These are phyloP conservation scores for Prorops nasuta DNA, from an alignment of 1,140 invertebrate species.

Conservation along the genomic window DNA sequence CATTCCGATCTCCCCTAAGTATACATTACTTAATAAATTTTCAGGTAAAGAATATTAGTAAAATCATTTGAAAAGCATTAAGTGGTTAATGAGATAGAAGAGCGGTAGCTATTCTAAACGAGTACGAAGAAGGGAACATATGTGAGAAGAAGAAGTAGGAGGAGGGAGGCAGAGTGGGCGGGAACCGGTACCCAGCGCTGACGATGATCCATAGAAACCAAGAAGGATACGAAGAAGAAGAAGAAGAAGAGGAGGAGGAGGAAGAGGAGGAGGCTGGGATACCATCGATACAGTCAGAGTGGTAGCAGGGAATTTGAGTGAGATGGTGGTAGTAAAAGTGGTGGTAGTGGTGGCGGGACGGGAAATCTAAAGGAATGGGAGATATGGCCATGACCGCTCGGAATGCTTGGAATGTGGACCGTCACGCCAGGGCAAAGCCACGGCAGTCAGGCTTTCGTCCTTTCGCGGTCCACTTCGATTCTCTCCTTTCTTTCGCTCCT, in stretches of 20 bases:
- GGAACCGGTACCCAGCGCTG: too few species aligned
- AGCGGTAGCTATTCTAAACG: too few species aligned
- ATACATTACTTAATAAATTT: too few species aligned
- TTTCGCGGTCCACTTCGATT: constrained; percentile 39
- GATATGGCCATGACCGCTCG: constrained; percentile 55
- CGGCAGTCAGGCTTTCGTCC: constrained; percentile 27
- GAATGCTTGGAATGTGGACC: constrained; percentile 53
- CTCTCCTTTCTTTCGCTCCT: not conserved
- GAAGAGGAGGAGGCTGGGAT: constrained; percentile 19
- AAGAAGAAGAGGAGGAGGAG: not conserved
- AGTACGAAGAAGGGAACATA: constrained; percentile 10
- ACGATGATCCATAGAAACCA: too few species aligned
- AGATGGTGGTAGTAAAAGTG: too few species aligned
- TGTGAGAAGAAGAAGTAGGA: not conserved
- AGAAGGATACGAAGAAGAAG: too few species aligned
- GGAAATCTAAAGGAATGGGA: constrained; percentile 50
- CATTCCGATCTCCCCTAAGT: too few species aligned
- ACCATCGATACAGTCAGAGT: constrained; percentile 1
- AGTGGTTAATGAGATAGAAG: too few species aligned
- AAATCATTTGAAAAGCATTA: too few species aligned
- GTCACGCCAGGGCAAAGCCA: constrained; percentile 43
- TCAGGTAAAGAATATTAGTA: too few species aligned
- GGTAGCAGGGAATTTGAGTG: not conserved
- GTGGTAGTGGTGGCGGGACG: constrained; percentile 23
- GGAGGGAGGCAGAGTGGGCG: too few species aligned